phyloP scores from a whole-genome alignment of 2,113 vertebrate species.

The Emydura subglobosa region DNA sequence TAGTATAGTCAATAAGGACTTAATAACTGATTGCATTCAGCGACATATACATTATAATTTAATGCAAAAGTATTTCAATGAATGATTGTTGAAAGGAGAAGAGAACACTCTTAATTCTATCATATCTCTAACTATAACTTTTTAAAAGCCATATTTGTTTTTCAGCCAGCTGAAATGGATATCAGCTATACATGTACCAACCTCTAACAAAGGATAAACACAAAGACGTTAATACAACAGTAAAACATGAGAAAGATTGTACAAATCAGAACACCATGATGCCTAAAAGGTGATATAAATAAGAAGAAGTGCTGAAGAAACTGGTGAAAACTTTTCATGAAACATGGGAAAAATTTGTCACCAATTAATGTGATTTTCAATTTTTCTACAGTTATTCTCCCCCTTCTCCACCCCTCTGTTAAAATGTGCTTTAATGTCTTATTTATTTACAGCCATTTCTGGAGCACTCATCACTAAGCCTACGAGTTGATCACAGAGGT shows the following conservation, averaged over 20 bases:
- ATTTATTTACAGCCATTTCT: slow-evolving; percentile 8
- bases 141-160: slow-evolving; percentile 33
- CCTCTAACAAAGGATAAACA: slow-evolving; percentile 4
- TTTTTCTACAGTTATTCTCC: background rate
- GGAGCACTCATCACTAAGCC: background rate
- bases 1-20: background rate
- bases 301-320: background rate
- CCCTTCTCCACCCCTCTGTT: background rate
- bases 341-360: background rate
- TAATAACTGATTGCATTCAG: background rate
- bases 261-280: background rate
- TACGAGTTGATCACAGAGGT: background rate
- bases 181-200: background rate
- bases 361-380: background rate
- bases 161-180: background rate
- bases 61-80: slow-evolving; percentile 58
- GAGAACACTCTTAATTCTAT: slow-evolving; percentile 42
- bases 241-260: background rate
- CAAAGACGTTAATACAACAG: background rate
- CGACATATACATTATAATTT: slow-evolving; percentile 16
- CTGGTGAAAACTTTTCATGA: background rate
- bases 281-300: background rate
- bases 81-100: slow-evolving; percentile 25
- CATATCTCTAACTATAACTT: background rate
- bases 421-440: background rate